Base-by-base conservation (phyloP, 2,888 invertebrate species). In the Notodonta dromedarius region DNA sequence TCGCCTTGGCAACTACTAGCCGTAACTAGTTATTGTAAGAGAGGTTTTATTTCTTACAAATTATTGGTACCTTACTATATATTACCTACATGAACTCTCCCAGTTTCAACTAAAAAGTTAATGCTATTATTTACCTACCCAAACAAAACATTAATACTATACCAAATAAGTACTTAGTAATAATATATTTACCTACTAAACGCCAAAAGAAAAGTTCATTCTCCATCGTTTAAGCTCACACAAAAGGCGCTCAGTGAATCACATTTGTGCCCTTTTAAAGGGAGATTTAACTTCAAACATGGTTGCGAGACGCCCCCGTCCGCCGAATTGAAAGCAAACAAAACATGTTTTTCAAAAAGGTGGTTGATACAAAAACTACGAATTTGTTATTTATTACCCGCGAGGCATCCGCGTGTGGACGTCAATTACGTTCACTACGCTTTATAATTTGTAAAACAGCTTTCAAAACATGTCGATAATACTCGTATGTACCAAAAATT, bases 271-370 rank as follows among this genome's bases (percentile, higher is more conserved):
- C 88, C 80, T 90, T 89, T 88, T 87, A 88, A 86, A 90, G 91
- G 90, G 90, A 90, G 91, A 91, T 90, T 91, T 91, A 89, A 88
- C 91, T 91, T 90, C 88, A 89, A 91, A 91, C 89, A 85, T 87
- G 82, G 87, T 87, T 87, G 80, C 78, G 66, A 80, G 77, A 83
- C 83, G 79, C 87, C 87, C 87, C 85, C 80, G 74, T 72, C 73
- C 71, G 71, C 66, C 77, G 89, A 91, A 93, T 92, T 87, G 86
- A 92, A 92, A 89, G 86, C 87, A 91, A 92, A 92, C 91, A 92
- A 85, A 83, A 80, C 75, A 73, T 90, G 86, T 88, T 90, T 88
- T 88, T 87, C 76, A 83, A 88, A 89, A 88, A 87, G 83, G 87
- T 86, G 85, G 83, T 83, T 84, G 79, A 76, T 80, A 76, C 77